Base-by-base conservation (phyloP, 2,888 invertebrate species). In the Iphiclides podalirius region DNA sequence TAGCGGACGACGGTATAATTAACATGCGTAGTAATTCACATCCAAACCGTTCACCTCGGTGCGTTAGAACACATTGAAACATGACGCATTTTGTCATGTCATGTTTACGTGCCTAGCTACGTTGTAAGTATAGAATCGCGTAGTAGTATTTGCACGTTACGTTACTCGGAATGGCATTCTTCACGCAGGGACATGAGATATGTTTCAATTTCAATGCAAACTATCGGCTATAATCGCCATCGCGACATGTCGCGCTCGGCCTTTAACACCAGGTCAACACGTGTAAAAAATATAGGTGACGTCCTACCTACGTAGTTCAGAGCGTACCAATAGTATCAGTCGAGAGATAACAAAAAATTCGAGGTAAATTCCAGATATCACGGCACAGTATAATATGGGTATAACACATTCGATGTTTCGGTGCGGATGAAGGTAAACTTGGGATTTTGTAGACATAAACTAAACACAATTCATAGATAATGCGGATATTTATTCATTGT, bases 81-180 rank as follows among this genome's bases (percentile, higher is more conserved):
- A 48, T 47, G 52, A 44, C 47, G 40, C 47, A 52, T 44, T 52
- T 47, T 44, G 47, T 47, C 39, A 37, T 48, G 52, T 52, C 48
- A 45, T 44, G 45, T 52, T 47, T 34, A 39, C 39, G 43, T 40
- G 11, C 40, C 20, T 36, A 40, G 20, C 35, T 44, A 39, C 49
- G 40, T 40, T 23, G 43, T 44, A 50, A 11, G 20, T 43, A 48
- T 26, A 16, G 38, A 43, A 33, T 8, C 37, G 20, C 12, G 37
- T 12, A n/a, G n/a, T n/a, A n/a, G 26, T 7, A 11, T 16, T 9
- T 31, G 12, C 11, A 31, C 31, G 31, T 31, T 31, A 26, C 26
- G 31, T 11, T 31, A 31, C 31, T 11, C n/a, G n/a, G n/a, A n/a
- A n/a, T n/a, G n/a, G n/a, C n/a, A n/a, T n/a, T n/a, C n/a, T n/a